Evolutionary conservation across 2,113 vertebrate species (phyloP).

Genomic region (Microcebus lehilahytsara): DNA sequence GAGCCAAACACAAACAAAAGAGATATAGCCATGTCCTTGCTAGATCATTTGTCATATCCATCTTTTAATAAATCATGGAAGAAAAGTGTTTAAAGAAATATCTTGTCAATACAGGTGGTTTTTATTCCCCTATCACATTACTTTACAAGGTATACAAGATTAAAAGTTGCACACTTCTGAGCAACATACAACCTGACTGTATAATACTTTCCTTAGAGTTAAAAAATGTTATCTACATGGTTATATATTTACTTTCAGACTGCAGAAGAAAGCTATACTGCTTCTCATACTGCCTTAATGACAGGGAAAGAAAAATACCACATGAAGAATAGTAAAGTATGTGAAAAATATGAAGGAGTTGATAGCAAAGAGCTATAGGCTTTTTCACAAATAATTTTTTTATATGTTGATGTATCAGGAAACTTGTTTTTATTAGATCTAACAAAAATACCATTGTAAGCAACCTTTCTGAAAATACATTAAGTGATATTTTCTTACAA

Average conservation of each 20-base stretch:
- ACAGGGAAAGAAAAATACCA: neutral
- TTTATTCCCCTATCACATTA: neutral
- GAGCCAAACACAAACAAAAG: neutral
- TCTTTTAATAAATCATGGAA: neutral
- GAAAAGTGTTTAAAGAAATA: neutral
- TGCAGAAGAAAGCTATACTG: neutral
- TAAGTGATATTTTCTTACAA: constrained; percentile 37
- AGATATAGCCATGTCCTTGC: neutral
- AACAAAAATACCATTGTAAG: constrained; percentile 15
- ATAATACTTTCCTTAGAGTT: neutral
- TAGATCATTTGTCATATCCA: neutral
- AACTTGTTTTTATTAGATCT: neutral
- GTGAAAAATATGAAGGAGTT: neutral
- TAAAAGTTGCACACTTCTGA: neutral
- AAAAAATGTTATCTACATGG: neutral
- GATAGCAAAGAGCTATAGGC: neutral
- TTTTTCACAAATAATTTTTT: constrained; percentile 42
- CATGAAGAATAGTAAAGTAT: neutral
- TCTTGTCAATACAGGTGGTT: neutral
- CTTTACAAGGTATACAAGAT: neutral
- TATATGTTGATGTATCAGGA: neutral
- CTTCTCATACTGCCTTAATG: neutral
- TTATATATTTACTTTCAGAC: neutral
- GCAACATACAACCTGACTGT: neutral
- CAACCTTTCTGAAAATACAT: neutral